Evolutionary conservation across 2,113 vertebrate species (phyloP), one percentile per base, ranked within the genome.

Genomic region (Thinocorus orbignyianus): DNA sequence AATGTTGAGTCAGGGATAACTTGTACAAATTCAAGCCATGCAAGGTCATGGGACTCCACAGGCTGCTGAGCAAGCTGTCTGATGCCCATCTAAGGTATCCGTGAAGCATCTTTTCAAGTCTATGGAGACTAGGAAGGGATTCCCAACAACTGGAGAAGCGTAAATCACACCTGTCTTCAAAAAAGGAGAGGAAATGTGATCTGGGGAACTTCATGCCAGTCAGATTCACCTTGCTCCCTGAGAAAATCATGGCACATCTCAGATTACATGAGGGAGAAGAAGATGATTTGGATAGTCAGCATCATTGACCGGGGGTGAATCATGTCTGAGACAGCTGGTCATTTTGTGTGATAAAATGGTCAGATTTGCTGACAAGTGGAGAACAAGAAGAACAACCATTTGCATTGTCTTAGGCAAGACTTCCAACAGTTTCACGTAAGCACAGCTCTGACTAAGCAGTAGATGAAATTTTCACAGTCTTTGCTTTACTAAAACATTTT

Each of bases 401-500:
- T 54, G 30, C 0, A 3, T 17, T 41, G 9, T 6, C 12, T 85
- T 70, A 0, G 1, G 13, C 17, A 70, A 81, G 64, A 12, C 30
- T 91, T 86, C 42, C 46, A 70, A 7, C 14, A 33, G 7, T 82
- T 88, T 86, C 26, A 78, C 13, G 28, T 31, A 84, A 62, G 51
- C n/a, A 58, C 7, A 69, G 48, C 13, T 80, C 65, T 58, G 55
- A 92, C 93, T 64, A 83, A 78, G 57, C 64, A 49, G 46, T 55
- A 68, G 69, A 52, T 54, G 20, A 35, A 86, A 57, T 87, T 94
- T 80, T 93, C 26, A 72, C 69, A 19, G 66, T 78, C 72, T 80
- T 82, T 70, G 33, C 17, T 94, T 89, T 82, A 60, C 76, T 86
- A 58, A 85, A 91, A 72, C 28, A 28, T 87, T 69, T 73, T 60